Evolutionary conservation across 1,140 invertebrate species (phyloP).

Genomic region (Polypedilum vanderplanki): DNA sequence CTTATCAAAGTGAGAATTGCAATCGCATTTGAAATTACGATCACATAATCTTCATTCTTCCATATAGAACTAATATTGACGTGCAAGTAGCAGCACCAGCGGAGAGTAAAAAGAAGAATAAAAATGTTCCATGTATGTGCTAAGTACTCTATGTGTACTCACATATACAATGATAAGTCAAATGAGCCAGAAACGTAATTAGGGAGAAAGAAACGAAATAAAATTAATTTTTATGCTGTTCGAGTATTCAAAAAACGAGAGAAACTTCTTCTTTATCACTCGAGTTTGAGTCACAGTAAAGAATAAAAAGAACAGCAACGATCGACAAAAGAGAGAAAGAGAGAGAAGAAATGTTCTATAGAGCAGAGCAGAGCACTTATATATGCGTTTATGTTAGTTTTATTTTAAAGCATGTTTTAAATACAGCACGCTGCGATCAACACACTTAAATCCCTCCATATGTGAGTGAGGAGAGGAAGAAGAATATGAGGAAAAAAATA

Average conservation of each 20-base stretch:
- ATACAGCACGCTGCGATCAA: conserved; percentile 1
- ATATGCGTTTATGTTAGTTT: conserved; percentile 22
- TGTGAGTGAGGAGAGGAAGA: background rate
- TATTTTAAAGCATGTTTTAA: background rate
- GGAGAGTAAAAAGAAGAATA: background rate
- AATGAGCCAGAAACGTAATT: conserved; percentile 26
- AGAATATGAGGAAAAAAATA: background rate
- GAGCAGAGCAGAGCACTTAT: background rate
- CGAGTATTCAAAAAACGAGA: background rate
- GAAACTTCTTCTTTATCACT: too few species aligned
- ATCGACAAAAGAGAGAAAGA: background rate
- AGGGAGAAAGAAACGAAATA: background rate
- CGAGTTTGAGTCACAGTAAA: background rate
- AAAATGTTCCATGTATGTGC: background rate
- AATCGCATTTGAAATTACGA: too few species aligned
- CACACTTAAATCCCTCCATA: conserved; percentile 24
- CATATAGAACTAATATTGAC: too few species aligned
- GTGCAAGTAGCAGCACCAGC: too few species aligned
- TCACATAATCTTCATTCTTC: too few species aligned
- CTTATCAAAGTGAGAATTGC: too few species aligned
- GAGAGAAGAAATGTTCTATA: background rate
- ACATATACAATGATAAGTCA: background rate
- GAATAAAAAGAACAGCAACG: background rate
- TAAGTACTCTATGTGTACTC: background rate
- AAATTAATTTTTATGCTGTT: background rate